Evolutionary conservation across 2,113 vertebrate species (phyloP).

Genomic region (Malurus cyaneus): DNA sequence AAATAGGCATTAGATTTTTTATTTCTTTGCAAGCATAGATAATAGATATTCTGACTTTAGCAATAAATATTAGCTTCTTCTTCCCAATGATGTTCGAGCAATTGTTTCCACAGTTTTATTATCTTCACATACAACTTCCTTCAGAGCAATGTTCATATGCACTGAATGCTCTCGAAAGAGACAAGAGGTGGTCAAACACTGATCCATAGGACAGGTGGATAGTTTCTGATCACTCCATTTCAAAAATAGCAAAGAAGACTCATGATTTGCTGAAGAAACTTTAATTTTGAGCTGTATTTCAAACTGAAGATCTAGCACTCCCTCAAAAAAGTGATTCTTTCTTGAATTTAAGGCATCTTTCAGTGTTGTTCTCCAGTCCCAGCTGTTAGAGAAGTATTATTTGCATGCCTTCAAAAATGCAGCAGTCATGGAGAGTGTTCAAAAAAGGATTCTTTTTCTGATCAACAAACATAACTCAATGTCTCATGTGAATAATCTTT

Average conservation of each 20-base stretch:
- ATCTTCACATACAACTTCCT: background rate
- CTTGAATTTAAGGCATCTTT: background rate
- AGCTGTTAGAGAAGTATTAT: background rate
- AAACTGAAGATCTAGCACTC: background rate
- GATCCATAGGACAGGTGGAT: rapidly evolving
- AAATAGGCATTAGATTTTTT: background rate
- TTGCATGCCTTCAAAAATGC: background rate
- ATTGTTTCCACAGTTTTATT: background rate
- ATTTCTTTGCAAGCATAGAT: background rate
- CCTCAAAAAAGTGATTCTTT: background rate
- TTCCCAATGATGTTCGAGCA: background rate
- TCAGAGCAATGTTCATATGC: background rate
- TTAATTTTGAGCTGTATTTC: background rate
- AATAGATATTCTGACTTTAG: background rate
- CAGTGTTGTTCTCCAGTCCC: background rate
- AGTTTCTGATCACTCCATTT: background rate
- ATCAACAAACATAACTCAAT: background rate
- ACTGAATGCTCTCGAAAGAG: background rate
- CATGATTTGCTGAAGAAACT: background rate
- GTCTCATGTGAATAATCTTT: background rate
- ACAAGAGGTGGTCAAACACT: background rate
- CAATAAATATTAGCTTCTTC: background rate
- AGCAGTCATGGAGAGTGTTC: background rate
- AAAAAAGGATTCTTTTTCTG: background rate
- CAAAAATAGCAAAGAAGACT: background rate